Evolutionary conservation across 2,888 invertebrate genomes (phyloP), one percentile per base, ranked within the genome.

Genomic region (Rhagophthalmus giganteus): DNA sequence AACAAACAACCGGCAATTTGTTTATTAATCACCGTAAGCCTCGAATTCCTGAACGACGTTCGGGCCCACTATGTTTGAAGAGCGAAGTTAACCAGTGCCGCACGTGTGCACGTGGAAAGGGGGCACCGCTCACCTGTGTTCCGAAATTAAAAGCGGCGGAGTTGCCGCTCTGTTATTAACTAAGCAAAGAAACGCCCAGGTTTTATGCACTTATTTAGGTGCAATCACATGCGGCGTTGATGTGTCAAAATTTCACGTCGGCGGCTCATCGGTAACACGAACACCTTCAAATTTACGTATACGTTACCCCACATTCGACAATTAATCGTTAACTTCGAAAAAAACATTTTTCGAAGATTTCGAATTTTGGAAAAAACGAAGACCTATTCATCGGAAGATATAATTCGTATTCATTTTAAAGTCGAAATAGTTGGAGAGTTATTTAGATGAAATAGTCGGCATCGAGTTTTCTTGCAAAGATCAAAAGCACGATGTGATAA

Each of bases 401-500:
- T 20, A 20, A 20, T 20, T 8, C 32, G 14, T 2, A 6, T 3
- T n/a, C 13, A 13, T 32, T 32, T 14, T 14, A 2, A 32, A 32
- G 32, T 32, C 5, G 7, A 14, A 16, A 35, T 14, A 16, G 14
- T 4, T 30, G 31, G n/a, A 20, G 33, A 54, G 58, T 63, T 65
- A 62, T 66, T 67, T 64, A 64, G 63, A 59, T 64, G 62, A 65
- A 68, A 69, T 67, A 63, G 49, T 51, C 49, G 64, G 65, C 64
- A 67, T 63, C 60, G 65, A 63, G 62, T 68, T 67, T 68, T 68
- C 65, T 59, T 62, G 62, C 54, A 54, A 64, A 68, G 68, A 69
- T 69, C 68, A 69, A 69, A 68, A 65, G 63, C 60, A 46, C 60
- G 64, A 67, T 66, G 66, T 67, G 68, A 70, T 72, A 72, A 72